Evolutionary conservation across 92 coral and sea anemone species (phyloP), one percentile per base, ranked within the genome.

Genomic region (Nematostella vectensis): DNA sequence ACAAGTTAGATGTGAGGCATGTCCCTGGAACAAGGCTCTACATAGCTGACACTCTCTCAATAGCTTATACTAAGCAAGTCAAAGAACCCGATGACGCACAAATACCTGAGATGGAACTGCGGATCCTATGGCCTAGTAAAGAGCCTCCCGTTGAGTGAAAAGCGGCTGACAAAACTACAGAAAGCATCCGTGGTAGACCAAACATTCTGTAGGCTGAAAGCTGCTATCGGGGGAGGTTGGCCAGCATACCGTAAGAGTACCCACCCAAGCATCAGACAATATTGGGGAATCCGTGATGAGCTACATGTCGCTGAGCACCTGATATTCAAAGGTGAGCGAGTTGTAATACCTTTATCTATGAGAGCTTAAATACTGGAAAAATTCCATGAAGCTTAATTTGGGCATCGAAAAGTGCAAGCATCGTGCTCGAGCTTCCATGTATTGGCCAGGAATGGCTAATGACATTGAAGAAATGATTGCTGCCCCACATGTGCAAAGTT

Each of bases 31-130:
- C 42, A 11, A 33, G 11, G 13, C 50, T 63, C 21, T 43, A 50
- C 17, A 50, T 36, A 49, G 70, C 74, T 29, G 74, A 68, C 51
- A 36, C 57, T 18, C 55, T 48, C 33, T 68, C 66, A 38, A 54
- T 55, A 16, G 66, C 74, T 11, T 37, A 33, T 33, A 47, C 12
- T 22, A 39, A 48, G 27, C 40, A 56, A 36, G 42, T n/a, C n/a
- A 36, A 20, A 38, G 25, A 25, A 27, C 54, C 23, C 20, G 31
- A 61, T 52, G 48, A 61, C 27, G 30, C 25, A 19, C 29, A 43
- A 29, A 47, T 47, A 44, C 63, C 63, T 33, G 63, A 57, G 25
- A 38, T 40, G 64, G 64, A 58, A 29, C 1, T 24, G 27, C 64
- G 53, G 10, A 39, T 36, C 8, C 42, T n/a, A 36, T 36, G 42